Base-by-base conservation (phyloP, 2,888 invertebrate species). In the Rambutsinella grinnellia region DNA sequence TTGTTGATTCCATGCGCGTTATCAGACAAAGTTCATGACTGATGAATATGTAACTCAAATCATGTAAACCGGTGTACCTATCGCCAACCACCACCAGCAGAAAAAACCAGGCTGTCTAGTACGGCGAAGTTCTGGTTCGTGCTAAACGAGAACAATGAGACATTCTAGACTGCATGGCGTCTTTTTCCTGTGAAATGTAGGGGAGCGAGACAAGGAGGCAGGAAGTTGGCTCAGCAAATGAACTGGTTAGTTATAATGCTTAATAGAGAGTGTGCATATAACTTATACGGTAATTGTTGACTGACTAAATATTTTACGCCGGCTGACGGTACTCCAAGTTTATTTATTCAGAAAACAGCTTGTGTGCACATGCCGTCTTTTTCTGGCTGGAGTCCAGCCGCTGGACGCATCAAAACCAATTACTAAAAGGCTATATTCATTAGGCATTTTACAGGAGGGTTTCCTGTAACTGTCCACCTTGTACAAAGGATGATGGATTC, bases 111-210 rank as follows among this genome's bases (percentile, higher is more conserved):
- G 36, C 36, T 36, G 36, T 13, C 36, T 36, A 5, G 13, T 36
- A 36, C 36, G 13, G n/a, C n/a, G 13, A 36, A 36, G 5, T 5
- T 13, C 36, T 36, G 36, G 36, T 36, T 36, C 36, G 6, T 36
- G 36, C 13, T 36, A 36, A 36, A 49, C 46, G 26, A 26, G 17
- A 60, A 68, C 68, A 68, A 68, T 68, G 68, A 60, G 24, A 49
- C 58, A 68, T 36, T 53, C 44, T 61, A 70, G 70, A 70, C 70
- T 70, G 70, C 70, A 61, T 70, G 70, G 70, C 70, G 70, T 26
- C 70, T 46, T 70, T 69, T 70, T 62, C 62, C 62, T 62, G 63
- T 3, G 62, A 70, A 70, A 62, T 70, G 21, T 21, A n/a, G 47
- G 70, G 62, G 27, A 63, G 57, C 28, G 10, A 53, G 53, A 36